Percentiles rank a stretch among this genome's conserved stretches.
Evolutionary conservation across 2,113 vertebrate genomes (phyloP).

Genomic region (Sclerurus mexicanus): DNA sequence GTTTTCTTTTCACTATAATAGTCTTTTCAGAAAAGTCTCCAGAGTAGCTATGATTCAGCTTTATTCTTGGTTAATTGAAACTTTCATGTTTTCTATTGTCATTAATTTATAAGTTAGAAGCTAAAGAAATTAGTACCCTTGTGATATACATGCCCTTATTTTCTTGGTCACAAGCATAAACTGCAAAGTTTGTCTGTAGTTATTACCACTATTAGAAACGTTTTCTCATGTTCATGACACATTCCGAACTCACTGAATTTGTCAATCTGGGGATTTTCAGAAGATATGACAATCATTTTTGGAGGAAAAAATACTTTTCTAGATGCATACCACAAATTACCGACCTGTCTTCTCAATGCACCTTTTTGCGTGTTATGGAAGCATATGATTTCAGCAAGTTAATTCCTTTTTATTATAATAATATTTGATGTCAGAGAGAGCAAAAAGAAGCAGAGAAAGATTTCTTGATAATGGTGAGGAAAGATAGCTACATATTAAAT

Average conservation of each 20-base stretch:
- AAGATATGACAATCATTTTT: neutral
- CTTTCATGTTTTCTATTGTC: neutral
- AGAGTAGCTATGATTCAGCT: neutral
- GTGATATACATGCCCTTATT: neutral
- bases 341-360: accelerated
- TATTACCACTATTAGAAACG: neutral
- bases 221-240: neutral
- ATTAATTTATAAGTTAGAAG: neutral
- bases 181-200: neutral
- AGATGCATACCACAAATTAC: neutral
- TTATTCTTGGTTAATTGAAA: neutral
- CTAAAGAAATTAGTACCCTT: neutral
- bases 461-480: neutral
- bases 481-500: neutral
- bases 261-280: neutral
- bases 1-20: neutral
- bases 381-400: neutral
- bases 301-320: neutral
- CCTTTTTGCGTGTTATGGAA: neutral
- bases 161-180: neutral
- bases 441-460: neutral
- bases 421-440: neutral
- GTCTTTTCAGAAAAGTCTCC: neutral
- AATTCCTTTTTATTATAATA: neutral
- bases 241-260: neutral